Percentiles rank a stretch among this genome's conserved stretches.
phyloP scores from a whole-genome alignment of 2,797 vertebrate genomes.

The Cryptoblepharus egeriae region DNA sequence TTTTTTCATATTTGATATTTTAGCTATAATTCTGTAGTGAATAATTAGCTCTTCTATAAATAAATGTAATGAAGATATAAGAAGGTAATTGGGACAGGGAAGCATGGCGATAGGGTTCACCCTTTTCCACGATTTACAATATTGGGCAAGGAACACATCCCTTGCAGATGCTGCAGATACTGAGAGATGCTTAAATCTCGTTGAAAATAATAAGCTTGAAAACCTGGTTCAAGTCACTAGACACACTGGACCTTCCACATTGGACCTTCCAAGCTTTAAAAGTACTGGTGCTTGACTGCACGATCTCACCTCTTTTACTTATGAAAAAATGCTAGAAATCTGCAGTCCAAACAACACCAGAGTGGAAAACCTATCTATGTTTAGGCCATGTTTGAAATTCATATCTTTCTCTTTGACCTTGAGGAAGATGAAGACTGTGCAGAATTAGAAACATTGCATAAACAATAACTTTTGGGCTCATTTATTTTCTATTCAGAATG shows the following conservation, averaged over 20 bases:
- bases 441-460: not conserved
- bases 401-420: not conserved
- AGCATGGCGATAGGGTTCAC: too few species aligned
- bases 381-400: not conserved
- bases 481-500: not conserved
- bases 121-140: too few species aligned
- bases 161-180: too few species aligned
- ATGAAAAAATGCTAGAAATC: not conserved
- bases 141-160: too few species aligned
- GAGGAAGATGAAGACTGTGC: not conserved
- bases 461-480: not conserved
- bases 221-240: not conserved
- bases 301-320: not conserved
- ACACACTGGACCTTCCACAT: not conserved
- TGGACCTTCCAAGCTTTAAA: too few species aligned
- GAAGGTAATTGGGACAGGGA: too few species aligned
- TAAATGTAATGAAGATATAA: too few species aligned
- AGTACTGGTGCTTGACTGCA: too few species aligned
- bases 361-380: not conserved
- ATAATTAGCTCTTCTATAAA: too few species aligned
- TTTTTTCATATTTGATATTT: too few species aligned
- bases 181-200: not conserved
- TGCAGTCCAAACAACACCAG: not conserved
- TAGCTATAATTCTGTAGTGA: not conserved
- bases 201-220: not conserved